Evolutionary conservation across 2,113 vertebrate species (phyloP), one percentile per base, ranked within the genome.

Genomic region (Sinocyclocheilus maitianheensis): DNA sequence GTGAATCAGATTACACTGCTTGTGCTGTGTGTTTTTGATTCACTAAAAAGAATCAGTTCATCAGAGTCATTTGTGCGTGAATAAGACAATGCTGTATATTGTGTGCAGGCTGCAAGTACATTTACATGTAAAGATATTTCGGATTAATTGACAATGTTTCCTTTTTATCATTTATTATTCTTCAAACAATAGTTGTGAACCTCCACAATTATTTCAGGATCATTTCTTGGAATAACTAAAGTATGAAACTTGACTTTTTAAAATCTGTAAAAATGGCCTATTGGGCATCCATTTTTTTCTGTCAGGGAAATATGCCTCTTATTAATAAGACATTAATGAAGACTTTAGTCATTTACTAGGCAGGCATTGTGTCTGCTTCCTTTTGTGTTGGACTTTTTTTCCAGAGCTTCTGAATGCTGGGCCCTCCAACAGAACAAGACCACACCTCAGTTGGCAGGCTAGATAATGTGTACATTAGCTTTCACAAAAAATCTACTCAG

Each of bases 281-380:
- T 80, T 83, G 30, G 83, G 37, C 48, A 80, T 85, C 30, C 26
- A 77, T 11, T 87, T 87, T 77, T 88, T 90, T 81, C 43, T 71
- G 83, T 63, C 51, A 81, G 79, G 53, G 78, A 85, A 80, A 80
- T 65, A 75, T 83, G 71, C 85, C 74, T 88, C 80, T 43, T 43
- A 74, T 79, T 87, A 90, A 81, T 79, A 90, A 62, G 85, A 71
- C 85, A 82, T 63, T 85, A 90, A 84, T 88, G 55, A 85, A 86
- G 77, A 77, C 71, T 88, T 85, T 85, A 87, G 76, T 82, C 78
- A 88, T 79, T 90, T 78, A 75, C n/a, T 67, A 75, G 80, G 37
- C 77, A 75, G 75, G 37, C 65, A 88, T 86, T 86, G 84, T 86
- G 26, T 85, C 67, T 6, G 48, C 87, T 83, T 77, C 75, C 65